Evolutionary conservation across 2,113 vertebrate genomes (phyloP), one percentile per base, ranked within the genome.

Genomic region (Ibidorhyncha struthersii): DNA sequence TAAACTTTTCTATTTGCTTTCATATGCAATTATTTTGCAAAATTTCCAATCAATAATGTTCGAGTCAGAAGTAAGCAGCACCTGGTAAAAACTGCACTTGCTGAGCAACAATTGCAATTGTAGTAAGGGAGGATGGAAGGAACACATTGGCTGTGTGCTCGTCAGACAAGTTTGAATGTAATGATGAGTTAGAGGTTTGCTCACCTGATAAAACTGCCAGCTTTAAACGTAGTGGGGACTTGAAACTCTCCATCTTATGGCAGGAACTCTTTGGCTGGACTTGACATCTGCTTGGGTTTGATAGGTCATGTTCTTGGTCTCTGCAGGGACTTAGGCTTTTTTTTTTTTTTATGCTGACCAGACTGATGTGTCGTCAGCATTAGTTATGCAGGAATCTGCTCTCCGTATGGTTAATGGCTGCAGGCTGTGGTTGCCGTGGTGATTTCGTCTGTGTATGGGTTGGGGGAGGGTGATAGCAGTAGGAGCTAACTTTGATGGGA

Each of bases 331-430:
- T 79, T 62, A 22, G 16, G 49, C 34, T 71, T 67, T 83, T 69
- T 73, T 32, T 30, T 6, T 49, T 23, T 49, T 49, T 45, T 19
- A 20, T 0, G 0, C 53, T 70, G 36, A 53, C 56, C 4, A 5
- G 36, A 45, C 32, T 20, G 62, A 53, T 65, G 53, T 38, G 29
- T 86, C 0, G 0, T 55, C 36, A 82, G 25, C 53, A 34, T 76
- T 45, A 77, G 13, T 59, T 83, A 7, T 27, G 59, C 34, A 56
- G 59, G 67, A 36, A 67, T 30, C 85, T 73, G 63, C 52, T 93
- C 40, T 61, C 55, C 26, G 2, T 79, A 14, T 4, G 12, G 19
- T 78, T 89, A 77, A 53, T 62, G 76, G 41, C 15, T 88, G 55
- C 32, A 50, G 41, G 74, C 67, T 72, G 38, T 47, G 86, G 77